phyloP scores from a whole-genome alignment of 2,888 invertebrate genomes.

The Drosophila niveifrons region DNA sequence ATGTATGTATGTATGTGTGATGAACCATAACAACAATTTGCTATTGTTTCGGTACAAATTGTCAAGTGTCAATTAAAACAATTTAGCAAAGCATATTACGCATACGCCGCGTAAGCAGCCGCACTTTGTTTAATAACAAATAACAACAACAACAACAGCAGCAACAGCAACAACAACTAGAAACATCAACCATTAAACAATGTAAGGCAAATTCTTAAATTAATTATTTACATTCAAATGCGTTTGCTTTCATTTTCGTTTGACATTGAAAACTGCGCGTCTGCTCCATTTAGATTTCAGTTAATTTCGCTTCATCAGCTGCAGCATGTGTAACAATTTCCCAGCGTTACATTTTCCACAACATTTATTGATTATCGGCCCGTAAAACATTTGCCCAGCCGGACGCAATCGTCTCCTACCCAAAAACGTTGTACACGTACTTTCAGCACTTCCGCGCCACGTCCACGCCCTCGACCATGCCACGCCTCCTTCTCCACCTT shows the following conservation, averaged over 20 bases:
- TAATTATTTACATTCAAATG: neutral
- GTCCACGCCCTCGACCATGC: neutral
- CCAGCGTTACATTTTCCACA: slow-evolving; percentile 62
- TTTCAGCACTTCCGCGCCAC: slow-evolving; percentile 2
- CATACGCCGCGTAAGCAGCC: slow-evolving; percentile 46
- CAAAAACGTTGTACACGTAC: neutral
- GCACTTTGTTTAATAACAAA: slow-evolving; percentile 2
- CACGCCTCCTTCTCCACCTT: too few relatives aligned
- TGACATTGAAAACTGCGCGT: slow-evolving; percentile 20
- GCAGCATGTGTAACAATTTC: slow-evolving; percentile 62
- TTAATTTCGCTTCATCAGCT: slow-evolving; percentile 56
- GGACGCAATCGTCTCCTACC: neutral
- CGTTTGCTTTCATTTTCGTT: slow-evolving; percentile 2
- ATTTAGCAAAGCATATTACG: slow-evolving; percentile 34
- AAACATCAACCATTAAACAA: slow-evolving; percentile 41
- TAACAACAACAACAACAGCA: slow-evolving; percentile 14
- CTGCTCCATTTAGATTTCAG: slow-evolving; percentile 34
- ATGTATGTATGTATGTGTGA: slow-evolving; percentile 27
- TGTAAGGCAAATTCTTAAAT: slow-evolving; percentile 52
- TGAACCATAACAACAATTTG: slow-evolving; percentile 26
- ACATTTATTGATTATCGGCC: slow-evolving; percentile 75
- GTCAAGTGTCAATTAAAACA: slow-evolving; percentile 67
- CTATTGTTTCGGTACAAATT: slow-evolving; percentile 31
- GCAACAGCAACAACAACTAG: slow-evolving; percentile 13
- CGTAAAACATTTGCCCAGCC: slow-evolving; percentile 25